Evolutionary conservation across 2,113 vertebrate species (phyloP).

Genomic region (Aegypius monachus): DNA sequence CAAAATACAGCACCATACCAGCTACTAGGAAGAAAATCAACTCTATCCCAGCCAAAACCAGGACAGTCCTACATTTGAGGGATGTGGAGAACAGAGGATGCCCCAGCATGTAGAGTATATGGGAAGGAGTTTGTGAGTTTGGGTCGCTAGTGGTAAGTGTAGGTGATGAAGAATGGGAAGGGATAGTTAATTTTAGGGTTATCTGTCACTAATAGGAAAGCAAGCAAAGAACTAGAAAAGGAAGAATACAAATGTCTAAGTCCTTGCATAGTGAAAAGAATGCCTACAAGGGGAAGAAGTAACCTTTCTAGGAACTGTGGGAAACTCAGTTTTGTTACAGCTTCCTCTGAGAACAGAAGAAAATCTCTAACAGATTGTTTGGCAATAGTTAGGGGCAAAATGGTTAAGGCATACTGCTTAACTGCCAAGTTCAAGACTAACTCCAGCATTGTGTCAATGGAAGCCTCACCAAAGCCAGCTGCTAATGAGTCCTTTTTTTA

Average conservation of each 20-base stretch:
- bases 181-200: neutral
- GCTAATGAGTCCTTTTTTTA: neutral
- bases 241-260: fast-evolving
- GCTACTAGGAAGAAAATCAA: too few relatives aligned
- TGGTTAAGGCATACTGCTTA: neutral
- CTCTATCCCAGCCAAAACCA: too few relatives aligned
- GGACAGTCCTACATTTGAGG: neutral
- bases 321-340: neutral
- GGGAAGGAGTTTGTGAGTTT: neutral
- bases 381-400: neutral
- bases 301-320: neutral
- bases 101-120: neutral
- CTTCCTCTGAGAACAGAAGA: neutral
- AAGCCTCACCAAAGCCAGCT: neutral
- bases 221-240: neutral
- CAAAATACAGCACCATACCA: too few relatives aligned
- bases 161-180: neutral
- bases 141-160: neutral
- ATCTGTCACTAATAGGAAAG: neutral
- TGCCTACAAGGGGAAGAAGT: neutral
- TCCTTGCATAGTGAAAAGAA: neutral
- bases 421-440: neutral
- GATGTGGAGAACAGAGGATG: neutral
- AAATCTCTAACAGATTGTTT: neutral
- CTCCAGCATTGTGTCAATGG: neutral